These are phyloP conservation scores for Thinocorus orbignyianus DNA, from an alignment of 2,113 vertebrate genomes.

Conservation along the genomic window DNA sequence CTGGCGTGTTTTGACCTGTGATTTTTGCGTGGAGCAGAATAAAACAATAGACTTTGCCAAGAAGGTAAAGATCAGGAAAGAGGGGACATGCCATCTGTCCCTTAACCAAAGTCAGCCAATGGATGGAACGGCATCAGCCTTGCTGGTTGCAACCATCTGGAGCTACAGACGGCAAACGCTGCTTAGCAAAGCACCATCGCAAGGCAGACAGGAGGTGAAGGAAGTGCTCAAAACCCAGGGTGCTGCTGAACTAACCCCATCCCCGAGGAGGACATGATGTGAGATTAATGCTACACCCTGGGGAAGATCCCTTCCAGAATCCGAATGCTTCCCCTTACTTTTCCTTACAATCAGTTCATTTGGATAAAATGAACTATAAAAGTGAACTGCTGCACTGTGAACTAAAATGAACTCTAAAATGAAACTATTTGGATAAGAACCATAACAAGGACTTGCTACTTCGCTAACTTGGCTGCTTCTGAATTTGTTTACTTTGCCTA, in stretches of 20 bases:
- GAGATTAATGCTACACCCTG: not conserved
- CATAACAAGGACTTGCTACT: not conserved
- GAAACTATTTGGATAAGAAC: not conserved
- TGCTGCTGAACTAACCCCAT: not conserved
- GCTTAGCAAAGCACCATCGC: constrained; percentile 57
- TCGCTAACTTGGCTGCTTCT: not conserved
- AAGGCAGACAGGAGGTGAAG: constrained; percentile 44
- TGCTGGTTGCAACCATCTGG: constrained; percentile 67
- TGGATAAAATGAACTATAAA: not conserved
- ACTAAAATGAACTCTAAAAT: not conserved
- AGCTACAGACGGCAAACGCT: constrained; percentile 60
- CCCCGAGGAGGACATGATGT: not conserved
- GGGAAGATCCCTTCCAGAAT: not conserved
- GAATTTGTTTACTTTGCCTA: not conserved
- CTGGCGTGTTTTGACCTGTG: not conserved
- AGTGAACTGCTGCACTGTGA: not conserved
- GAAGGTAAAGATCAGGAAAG: constrained; percentile 43
- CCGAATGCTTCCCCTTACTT: not conserved
- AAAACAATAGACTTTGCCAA: constrained; percentile 36
- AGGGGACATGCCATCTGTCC: constrained; percentile 55
- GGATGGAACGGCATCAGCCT: constrained; percentile 56
- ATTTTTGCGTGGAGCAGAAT: constrained; percentile 17
- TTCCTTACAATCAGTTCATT: not conserved
- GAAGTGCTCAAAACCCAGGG: not conserved
- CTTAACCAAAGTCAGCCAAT: constrained; percentile 59